These are phyloP conservation scores for Thunnus albacares DNA, from an alignment of 2,797 vertebrate species.

Conservation along the genomic window DNA sequence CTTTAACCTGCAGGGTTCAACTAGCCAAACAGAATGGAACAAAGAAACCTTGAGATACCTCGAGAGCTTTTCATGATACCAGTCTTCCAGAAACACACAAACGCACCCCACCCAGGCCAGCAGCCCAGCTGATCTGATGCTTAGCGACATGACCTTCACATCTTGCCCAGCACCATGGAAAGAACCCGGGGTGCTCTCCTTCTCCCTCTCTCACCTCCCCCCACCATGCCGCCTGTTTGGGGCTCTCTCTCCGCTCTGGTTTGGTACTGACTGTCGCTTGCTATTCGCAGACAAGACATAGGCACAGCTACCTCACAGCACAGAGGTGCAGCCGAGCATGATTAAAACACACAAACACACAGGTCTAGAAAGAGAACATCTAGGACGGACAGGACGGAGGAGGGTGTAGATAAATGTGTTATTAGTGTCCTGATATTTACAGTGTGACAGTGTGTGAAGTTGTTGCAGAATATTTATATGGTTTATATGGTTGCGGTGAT, in stretches of 20 bases:
- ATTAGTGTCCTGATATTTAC: slow-evolving; percentile 1
- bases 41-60: slow-evolving; percentile 56
- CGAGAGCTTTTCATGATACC: slow-evolving; percentile 60
- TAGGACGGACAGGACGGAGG: slow-evolving; percentile 19
- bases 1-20: slow-evolving; percentile 12
- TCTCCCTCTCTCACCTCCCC: slow-evolving; percentile 31
- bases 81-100: slow-evolving; percentile 49
- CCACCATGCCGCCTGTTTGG: slow-evolving; percentile 43
- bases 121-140: slow-evolving; percentile 80
- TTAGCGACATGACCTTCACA: slow-evolving; percentile 83
- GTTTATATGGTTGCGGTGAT: not conserved
- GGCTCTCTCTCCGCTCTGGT: slow-evolving; percentile 44
- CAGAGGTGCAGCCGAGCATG: slow-evolving; percentile 61
- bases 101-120: slow-evolving; percentile 58
- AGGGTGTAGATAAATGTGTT: slow-evolving; percentile 1
- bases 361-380: slow-evolving; percentile 31
- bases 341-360: slow-evolving; percentile 26
- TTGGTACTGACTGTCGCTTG: slow-evolving; percentile 70
- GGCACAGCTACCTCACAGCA: slow-evolving; percentile 36
- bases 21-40: slow-evolving; percentile 28
- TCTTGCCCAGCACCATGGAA: slow-evolving; percentile 65
- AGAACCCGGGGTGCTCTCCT: slow-evolving; percentile 64
- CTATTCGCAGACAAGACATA: slow-evolving; percentile 43
- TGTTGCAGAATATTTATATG: slow-evolving; percentile 2
- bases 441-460: not conserved